A percentile compares a stretch with the other conserved stretches of the same genome.
Evolutionary conservation across 92 coral and sea anemone genomes (phyloP).

Genomic region (Metridium senile): DNA sequence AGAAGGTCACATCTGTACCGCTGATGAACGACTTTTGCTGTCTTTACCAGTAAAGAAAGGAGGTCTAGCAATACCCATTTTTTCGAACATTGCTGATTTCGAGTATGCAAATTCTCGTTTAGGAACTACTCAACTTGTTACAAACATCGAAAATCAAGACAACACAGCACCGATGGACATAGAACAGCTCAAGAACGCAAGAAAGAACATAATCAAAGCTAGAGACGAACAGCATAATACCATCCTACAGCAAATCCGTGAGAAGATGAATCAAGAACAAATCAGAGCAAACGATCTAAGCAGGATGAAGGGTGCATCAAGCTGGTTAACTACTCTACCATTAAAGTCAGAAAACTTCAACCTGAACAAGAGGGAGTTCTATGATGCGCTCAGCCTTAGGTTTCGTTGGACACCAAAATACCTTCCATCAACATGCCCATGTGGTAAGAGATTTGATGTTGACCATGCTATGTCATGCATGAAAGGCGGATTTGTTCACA

Average conservation of each 20-base stretch:
- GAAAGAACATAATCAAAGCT: slow-evolving; percentile 10
- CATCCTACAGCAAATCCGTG: slow-evolving; percentile 33
- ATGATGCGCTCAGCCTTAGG: slow-evolving; percentile 36
- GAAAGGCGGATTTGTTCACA: slow-evolving; percentile 60
- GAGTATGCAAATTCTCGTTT: slow-evolving; percentile 45
- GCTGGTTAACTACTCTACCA: slow-evolving; percentile 54
- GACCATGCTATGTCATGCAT: slow-evolving; percentile 51
- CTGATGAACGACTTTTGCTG: slow-evolving; percentile 47
- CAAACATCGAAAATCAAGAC: slow-evolving; percentile 39
- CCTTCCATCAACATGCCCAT: slow-evolving; percentile 30
- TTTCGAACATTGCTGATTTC: slow-evolving; percentile 26
- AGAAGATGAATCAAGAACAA: slow-evolving; percentile 50
- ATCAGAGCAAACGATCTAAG: slow-evolving; percentile 49
- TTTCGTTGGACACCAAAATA: slow-evolving; percentile 35
- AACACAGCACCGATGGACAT: slow-evolving; percentile 28
- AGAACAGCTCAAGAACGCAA: slow-evolving; percentile 21
- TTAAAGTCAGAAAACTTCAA: slow-evolving; percentile 46
- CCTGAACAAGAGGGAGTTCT: slow-evolving; percentile 51
- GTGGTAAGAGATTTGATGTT: too few relatives aligned
- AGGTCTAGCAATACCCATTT: slow-evolving; percentile 53
- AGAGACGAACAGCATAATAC: slow-evolving; percentile 31
- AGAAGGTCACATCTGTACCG: slow-evolving; percentile 47
- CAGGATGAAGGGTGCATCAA: slow-evolving; percentile 56
- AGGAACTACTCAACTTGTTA: slow-evolving; percentile 41
- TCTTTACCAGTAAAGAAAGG: slow-evolving; percentile 61